Conservation (phyloP, 2,113 vertebrate species). For the Scatophagus argus region DNA sequence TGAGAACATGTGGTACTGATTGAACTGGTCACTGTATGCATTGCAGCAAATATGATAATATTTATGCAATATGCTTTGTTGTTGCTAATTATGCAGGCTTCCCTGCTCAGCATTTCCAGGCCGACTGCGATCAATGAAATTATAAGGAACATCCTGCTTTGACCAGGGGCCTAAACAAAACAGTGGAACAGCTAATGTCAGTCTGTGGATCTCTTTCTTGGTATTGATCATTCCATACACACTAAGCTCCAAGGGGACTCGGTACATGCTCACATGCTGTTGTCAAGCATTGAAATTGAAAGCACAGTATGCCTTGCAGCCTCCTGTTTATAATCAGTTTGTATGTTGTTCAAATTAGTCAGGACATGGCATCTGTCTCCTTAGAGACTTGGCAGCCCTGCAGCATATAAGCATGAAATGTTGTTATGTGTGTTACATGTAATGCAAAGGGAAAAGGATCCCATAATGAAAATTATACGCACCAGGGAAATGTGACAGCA, state of each 20-base stretch:
- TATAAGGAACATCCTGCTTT: constrained; percentile 41
- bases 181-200: constrained; percentile 36
- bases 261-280: neutral
- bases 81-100: constrained; percentile 50
- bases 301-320: constrained; percentile 29
- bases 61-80: constrained; percentile 11
- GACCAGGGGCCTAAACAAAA: constrained; percentile 63
- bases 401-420: constrained; percentile 41
- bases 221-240: constrained; percentile 47
- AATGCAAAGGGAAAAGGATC: neutral
- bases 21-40: neutral
- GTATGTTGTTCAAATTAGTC: constrained; percentile 65
- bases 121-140: constrained; percentile 51
- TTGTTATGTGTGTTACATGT: constrained; percentile 24
- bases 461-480: constrained; percentile 12
- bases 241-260: constrained; percentile 13
- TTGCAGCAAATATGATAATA: no score
- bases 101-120: constrained; percentile 53
- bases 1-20: neutral
- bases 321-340: constrained; percentile 57
- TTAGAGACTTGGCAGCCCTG: constrained; percentile 37
- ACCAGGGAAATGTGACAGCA: constrained; percentile 9
- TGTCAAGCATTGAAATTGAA: constrained; percentile 38
- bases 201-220: constrained; percentile 16
- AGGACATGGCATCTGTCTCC: constrained; percentile 55